Conservation (phyloP, 64 coral and sea anemone species). For the Montipora sp. region DNA sequence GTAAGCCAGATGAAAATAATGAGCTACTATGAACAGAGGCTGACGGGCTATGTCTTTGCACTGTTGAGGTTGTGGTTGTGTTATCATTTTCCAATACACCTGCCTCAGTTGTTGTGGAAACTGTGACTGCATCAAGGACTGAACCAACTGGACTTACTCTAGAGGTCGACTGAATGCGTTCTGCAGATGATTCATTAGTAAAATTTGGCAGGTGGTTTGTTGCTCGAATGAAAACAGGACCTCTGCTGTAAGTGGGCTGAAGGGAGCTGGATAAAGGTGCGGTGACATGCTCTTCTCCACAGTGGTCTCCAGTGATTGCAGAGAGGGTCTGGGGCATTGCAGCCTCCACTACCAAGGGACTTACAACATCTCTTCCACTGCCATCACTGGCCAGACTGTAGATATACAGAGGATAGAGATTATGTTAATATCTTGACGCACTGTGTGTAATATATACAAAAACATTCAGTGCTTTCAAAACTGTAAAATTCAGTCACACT, state of each 20-base stretch:
- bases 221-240: neutral
- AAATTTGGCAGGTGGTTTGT: neutral
- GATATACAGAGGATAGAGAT: neutral
- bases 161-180: neutral
- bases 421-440: too few relatives aligned
- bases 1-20: conserved; percentile 49
- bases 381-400: neutral
- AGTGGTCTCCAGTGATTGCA: neutral
- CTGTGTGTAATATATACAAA: too few relatives aligned
- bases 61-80: too few relatives aligned
- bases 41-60: conserved; percentile 16
- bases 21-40: conserved; percentile 33
- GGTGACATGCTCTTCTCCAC: neutral
- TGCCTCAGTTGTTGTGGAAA: neutral
- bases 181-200: neutral
- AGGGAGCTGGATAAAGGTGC: neutral
- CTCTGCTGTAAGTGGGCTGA: neutral
- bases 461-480: too few relatives aligned
- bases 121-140: neutral
- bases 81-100: neutral
- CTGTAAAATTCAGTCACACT: too few relatives aligned
- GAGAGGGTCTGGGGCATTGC: neutral
- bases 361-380: conserved; percentile 29
- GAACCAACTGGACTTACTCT: conserved; percentile 50
- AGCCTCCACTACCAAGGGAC: conserved; percentile 4